phyloP scores from a whole-genome alignment of 2,888 invertebrate genomes.

The Lasioglossum figueresi region DNA sequence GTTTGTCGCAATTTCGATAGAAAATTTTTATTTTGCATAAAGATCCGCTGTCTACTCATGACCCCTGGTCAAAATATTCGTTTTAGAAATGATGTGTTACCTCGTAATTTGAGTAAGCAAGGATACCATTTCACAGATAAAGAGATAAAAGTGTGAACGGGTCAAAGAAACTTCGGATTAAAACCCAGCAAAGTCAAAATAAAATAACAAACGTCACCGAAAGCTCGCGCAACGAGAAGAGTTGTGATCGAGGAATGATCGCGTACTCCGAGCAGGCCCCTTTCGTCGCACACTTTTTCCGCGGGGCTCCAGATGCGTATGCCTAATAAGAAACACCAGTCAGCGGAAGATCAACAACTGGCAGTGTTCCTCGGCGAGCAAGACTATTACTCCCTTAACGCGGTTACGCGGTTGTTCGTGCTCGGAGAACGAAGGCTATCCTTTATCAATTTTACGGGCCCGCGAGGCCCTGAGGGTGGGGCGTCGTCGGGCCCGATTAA shows the following conservation, averaged over 20 bases:
- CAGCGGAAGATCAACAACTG: slow-evolving; percentile 7
- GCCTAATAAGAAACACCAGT: not conserved
- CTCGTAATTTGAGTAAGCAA: too few species aligned
- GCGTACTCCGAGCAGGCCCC: not conserved
- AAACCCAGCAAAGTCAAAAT: not conserved
- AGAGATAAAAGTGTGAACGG: not conserved
- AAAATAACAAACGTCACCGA: not conserved
- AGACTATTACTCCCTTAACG: not conserved
- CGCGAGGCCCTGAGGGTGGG: not conserved
- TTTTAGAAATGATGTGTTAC: too few species aligned
- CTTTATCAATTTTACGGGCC: slow-evolving; percentile 53
- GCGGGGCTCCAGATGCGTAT: not conserved
- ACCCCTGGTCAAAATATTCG: not conserved
- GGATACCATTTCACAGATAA: too few species aligned
- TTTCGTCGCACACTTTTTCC: not conserved
- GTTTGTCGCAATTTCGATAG: too few species aligned
- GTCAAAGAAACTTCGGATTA: not conserved
- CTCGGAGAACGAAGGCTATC: slow-evolving; percentile 12
- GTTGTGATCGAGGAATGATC: not conserved
- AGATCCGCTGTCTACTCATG: not conserved
- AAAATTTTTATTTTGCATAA: too few species aligned
- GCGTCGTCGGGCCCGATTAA: slow-evolving; percentile 35
- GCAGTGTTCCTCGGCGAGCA: not conserved
- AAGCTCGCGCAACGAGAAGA: slow-evolving; percentile 5
- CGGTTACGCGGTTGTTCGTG: not conserved